phyloP scores from a whole-genome alignment of 2,888 invertebrate species.

The Eupithecia subumbrata region DNA sequence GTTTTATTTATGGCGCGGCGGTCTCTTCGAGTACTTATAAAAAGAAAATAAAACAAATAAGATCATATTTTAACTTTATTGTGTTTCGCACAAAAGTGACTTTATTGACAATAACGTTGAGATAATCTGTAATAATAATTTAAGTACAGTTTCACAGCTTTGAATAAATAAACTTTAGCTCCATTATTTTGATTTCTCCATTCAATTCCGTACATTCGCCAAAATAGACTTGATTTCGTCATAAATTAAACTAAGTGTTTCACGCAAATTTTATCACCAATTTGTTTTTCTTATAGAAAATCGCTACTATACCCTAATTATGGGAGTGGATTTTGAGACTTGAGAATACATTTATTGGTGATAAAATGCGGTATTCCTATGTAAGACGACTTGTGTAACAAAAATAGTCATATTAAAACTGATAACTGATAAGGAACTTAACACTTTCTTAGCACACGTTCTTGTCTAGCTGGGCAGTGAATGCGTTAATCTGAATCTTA shows the following conservation, averaged over 20 bases:
- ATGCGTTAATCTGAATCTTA: no score
- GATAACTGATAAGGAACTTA: no score
- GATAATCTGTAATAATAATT: constrained; percentile 74
- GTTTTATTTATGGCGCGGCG: background rate
- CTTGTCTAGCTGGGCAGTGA: no score
- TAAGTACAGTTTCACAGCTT: constrained; percentile 83
- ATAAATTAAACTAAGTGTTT: constrained; percentile 46
- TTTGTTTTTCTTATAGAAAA: background rate
- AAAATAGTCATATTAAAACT: background rate
- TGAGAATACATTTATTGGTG: constrained; percentile 1
- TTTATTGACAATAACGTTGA: constrained; percentile 75
- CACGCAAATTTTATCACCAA: constrained; percentile 1
- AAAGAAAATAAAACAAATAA: constrained; percentile 41
- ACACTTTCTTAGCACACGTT: no score
- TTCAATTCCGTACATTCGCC: constrained; percentile 72
- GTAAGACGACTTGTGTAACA: background rate
- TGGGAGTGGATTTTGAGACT: background rate
- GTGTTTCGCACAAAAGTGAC: constrained; percentile 80
- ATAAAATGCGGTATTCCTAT: background rate
- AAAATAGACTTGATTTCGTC: constrained; percentile 58
- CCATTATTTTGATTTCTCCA: constrained; percentile 50
- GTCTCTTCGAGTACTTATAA: background rate
- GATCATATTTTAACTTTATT: constrained; percentile 66
- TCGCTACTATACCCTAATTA: background rate
- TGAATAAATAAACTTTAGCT: constrained; percentile 68